Conservation (phyloP, 2,888 invertebrate species). For the Drosophila paracracens region DNA sequence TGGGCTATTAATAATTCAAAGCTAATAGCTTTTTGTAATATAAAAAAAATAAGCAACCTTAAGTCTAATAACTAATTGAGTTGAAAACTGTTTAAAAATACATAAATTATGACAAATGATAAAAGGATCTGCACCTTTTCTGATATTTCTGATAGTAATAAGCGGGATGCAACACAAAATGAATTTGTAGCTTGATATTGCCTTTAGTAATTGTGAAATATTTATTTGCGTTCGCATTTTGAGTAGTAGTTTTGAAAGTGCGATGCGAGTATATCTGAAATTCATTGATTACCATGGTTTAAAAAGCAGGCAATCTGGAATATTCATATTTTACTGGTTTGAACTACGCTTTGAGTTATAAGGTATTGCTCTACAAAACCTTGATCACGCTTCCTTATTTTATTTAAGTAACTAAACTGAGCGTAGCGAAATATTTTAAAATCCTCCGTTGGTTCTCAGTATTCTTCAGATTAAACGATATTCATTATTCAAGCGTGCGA, state of each 20-base stretch:
- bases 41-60: not conserved
- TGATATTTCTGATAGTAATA: not conserved
- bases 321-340: not conserved
- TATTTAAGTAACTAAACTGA: not conserved
- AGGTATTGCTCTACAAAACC: not conserved
- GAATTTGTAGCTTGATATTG: not conserved
- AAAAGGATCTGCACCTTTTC: not conserved
- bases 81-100: not conserved
- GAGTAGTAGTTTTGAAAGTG: not conserved
- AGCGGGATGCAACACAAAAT: constrained; percentile 6
- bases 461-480: not conserved
- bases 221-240: not conserved
- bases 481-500: not conserved
- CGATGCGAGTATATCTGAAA: not conserved
- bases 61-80: not conserved
- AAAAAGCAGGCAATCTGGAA: not conserved
- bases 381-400: not conserved
- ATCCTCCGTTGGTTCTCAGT: not conserved
- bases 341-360: not conserved
- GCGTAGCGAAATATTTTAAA: not conserved
- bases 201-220: not conserved
- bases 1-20: constrained; percentile 30
- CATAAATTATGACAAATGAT: not conserved
- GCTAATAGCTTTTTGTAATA: constrained; percentile 10
- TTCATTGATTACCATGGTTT: not conserved